Percentiles rank a stretch among this genome's conserved stretches.
Conservation (phyloP, 2,888 invertebrate species). For the Macrophya annulata region DNA sequence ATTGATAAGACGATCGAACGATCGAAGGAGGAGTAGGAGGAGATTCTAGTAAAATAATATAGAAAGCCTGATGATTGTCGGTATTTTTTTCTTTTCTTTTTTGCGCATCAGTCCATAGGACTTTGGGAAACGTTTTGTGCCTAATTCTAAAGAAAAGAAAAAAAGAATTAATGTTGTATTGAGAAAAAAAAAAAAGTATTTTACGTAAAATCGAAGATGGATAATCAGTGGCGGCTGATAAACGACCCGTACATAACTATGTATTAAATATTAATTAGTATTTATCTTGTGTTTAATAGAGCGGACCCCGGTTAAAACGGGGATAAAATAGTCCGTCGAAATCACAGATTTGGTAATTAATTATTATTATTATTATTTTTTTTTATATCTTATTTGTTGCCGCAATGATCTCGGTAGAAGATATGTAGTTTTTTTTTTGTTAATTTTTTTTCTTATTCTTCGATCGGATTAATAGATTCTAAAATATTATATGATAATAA, state of each 20-base stretch:
- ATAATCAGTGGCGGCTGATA: background rate
- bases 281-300: background rate
- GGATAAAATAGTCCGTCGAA: conserved; percentile 2
- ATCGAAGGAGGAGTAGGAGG: background rate
- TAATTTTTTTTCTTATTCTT: background rate
- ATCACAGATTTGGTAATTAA: conserved; percentile 34
- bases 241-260: conserved; percentile 15
- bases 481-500: background rate
- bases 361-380: background rate
- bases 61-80: conserved; percentile 8
- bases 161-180: background rate
- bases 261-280: background rate
- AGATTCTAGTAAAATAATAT: background rate
- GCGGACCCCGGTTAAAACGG: too few species aligned
- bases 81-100: background rate
- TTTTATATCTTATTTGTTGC: background rate
- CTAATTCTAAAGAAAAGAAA: background rate
- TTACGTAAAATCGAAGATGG: background rate
- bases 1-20: too few species aligned
- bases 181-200: background rate
- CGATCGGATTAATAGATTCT: background rate
- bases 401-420: conserved; percentile 5
- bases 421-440: conserved; percentile 34
- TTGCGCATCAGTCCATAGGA: background rate
- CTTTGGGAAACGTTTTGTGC: background rate